phyloP scores from a whole-genome alignment of 2,888 invertebrate species.

The Coecobrya sp. region DNA sequence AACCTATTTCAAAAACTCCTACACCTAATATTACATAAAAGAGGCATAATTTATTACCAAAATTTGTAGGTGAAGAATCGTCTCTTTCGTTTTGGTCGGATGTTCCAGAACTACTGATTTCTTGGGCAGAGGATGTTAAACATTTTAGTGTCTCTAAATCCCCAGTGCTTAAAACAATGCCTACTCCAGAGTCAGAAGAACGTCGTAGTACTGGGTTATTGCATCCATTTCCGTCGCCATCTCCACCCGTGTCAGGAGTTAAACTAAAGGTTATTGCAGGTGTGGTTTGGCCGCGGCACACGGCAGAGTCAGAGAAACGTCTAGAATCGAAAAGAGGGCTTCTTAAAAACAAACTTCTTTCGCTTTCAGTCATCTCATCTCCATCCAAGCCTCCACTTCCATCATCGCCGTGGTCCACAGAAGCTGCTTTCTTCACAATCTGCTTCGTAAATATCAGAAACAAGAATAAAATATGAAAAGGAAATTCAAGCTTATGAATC shows the following conservation, averaged over 20 bases:
- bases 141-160: constrained; percentile 85
- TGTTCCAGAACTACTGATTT: constrained; percentile 81
- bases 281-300: constrained; percentile 75
- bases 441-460: constrained; percentile 21
- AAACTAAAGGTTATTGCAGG: constrained; percentile 83
- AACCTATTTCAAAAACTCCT: constrained; percentile 48
- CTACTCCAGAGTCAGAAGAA: constrained; percentile 69
- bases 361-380: constrained; percentile 79
- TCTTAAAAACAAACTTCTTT: constrained; percentile 73
- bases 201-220: constrained; percentile 78
- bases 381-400: constrained; percentile 70
- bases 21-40: constrained; percentile 60
- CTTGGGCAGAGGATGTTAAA: constrained; percentile 86
- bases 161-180: constrained; percentile 80
- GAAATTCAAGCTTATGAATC: neutral
- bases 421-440: constrained; percentile 66
- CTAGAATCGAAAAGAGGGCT: constrained; percentile 81
- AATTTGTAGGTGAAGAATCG: constrained; percentile 75
- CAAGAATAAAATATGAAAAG: constrained; percentile 6
- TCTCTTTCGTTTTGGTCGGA: constrained; percentile 56
- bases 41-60: constrained; percentile 76
- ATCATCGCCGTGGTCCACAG: constrained; percentile 60
- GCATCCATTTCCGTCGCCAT: constrained; percentile 82
- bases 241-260: constrained; percentile 70
- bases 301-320: constrained; percentile 85